Percentiles rank a stretch among this genome's conserved stretches.
These are phyloP conservation scores for Zootermopsis nevadensis DNA, from an alignment of 2,888 invertebrate species.

Conservation along the genomic window DNA sequence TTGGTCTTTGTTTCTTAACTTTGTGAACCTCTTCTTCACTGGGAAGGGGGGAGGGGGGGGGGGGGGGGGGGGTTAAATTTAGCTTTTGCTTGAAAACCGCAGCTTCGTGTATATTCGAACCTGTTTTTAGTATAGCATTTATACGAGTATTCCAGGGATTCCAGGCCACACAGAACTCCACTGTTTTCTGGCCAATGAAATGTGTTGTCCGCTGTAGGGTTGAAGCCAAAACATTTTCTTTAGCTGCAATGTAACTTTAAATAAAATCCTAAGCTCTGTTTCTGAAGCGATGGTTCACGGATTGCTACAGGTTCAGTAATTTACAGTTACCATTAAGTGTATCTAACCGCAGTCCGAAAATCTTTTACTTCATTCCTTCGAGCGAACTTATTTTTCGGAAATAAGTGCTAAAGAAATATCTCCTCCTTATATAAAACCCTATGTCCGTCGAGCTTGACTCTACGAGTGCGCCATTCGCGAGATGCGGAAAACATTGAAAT, in stretches of 20 bases:
- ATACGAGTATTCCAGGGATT: conserved; percentile 47
- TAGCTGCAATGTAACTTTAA: neutral
- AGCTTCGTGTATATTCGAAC: conserved; percentile 27
- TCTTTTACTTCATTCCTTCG: no score
- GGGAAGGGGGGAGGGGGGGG: neutral
- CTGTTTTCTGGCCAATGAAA: neutral
- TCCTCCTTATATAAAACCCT: no score
- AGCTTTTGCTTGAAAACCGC: conserved; percentile 32
- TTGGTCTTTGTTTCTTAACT: conserved; percentile 23
- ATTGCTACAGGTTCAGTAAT: no score
- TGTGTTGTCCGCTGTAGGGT: no score
- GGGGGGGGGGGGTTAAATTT: conserved; percentile 25
- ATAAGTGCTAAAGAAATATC: no score
- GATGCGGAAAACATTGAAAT: no score
- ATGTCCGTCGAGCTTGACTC: no score
- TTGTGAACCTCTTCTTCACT: conserved; percentile 18
- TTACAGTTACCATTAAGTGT: no score
- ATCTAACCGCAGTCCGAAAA: no score
- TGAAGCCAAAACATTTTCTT: no score
- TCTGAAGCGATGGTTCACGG: neutral
- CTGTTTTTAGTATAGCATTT: conserved; percentile 23
- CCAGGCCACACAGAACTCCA: conserved; percentile 14
- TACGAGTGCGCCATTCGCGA: no score
- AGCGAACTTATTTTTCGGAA: no score
- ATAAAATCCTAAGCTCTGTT: neutral